Base-by-base conservation (phyloP, 2,113 vertebrate species). In the Orycteropus afer region DNA sequence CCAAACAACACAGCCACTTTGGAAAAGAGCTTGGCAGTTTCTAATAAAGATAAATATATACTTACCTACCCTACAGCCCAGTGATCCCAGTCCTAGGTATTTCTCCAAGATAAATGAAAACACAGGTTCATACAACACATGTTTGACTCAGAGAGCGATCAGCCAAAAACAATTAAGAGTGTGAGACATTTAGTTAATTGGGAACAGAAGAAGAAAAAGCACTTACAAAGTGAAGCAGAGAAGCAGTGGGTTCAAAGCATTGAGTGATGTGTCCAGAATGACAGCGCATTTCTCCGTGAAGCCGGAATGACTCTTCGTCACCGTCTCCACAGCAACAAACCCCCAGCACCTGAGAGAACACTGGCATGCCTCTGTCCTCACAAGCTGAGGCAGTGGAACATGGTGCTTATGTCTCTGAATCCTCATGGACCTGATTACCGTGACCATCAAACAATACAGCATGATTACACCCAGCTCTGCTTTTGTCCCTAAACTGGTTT, bases 251-350 rank as follows among this genome's bases (percentile, higher is more conserved):
- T 32, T 3, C 40, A n/a, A 32, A 14, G 45, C 22, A 15, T 25
- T n/a, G 23, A 12, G 40, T 5, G 9, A 69, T 29, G 6, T 8
- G 5, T 40, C 47, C 15, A 2, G 34, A 61, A 11, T 3, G 0
- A 63, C 3, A 6, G 4, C 0, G 4, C 1, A 0, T 45, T 37
- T 63, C 55, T 49, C 61, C 3, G 2, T n/a, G 57, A n/a, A n/a
- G 32, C 17, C 57, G 12, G 15, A 32, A 18, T 1, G 32, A 22
- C 25, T n/a, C 27, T 4, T 34, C 63, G 20, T 80, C n/a, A 11
- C 10, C 7, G 34, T 13, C 34, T 55, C 61, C 7, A 0, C 2
- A 14, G 9, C 4, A 69, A 65, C 3, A 18, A 53, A 49, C 51
- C 17, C 32, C 51, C 32, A 27, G 6, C 11, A 29, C 55, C 65